A percentile compares a stretch with the other conserved stretches of the same genome.
phyloP scores from a whole-genome alignment of 2,797 vertebrate species.

The Anguilla megastoma region DNA sequence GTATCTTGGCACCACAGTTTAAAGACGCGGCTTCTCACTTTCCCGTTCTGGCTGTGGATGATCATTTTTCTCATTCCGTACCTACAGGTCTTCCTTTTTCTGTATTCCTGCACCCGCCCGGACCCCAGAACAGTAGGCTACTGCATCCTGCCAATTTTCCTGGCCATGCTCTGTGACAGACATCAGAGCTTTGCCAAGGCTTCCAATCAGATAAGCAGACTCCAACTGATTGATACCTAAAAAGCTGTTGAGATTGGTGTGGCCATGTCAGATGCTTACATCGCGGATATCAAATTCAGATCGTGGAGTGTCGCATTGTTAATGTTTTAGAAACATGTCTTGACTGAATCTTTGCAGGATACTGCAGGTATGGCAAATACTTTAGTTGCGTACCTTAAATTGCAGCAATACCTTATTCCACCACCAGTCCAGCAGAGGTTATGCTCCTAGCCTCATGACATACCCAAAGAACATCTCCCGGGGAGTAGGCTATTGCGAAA shows the following conservation, averaged over 20 bases:
- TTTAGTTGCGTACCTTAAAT: background rate
- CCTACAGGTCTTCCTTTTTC: conserved; percentile 93
- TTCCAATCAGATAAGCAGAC: conserved; percentile 85
- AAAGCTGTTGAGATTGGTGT: background rate
- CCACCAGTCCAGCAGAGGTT: too few species aligned
- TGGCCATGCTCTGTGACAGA: conserved; percentile 88
- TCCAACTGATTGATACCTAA: conserved; percentile 87
- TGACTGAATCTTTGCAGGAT: background rate
- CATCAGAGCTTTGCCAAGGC: conserved; percentile 82
- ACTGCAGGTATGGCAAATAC: background rate
- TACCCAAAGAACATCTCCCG: too few species aligned
- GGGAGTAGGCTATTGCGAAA: too few species aligned
- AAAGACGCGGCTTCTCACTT: conserved; percentile 76
- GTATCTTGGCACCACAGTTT: conserved; percentile 78
- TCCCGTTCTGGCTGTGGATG: conserved; percentile 91
- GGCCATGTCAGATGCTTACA: too few species aligned
- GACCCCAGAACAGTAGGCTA: conserved; percentile 92
- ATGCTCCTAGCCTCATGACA: too few species aligned
- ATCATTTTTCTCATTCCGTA: conserved; percentile 88
- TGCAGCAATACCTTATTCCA: too few species aligned
- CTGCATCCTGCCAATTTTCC: conserved; percentile 91
- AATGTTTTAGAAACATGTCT: background rate
- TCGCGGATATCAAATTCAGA: too few species aligned
- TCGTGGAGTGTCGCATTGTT: background rate
- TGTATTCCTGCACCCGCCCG: conserved; percentile 92